phyloP scores from a whole-genome alignment of 2,888 invertebrate genomes.

The Dasypolia templi region DNA sequence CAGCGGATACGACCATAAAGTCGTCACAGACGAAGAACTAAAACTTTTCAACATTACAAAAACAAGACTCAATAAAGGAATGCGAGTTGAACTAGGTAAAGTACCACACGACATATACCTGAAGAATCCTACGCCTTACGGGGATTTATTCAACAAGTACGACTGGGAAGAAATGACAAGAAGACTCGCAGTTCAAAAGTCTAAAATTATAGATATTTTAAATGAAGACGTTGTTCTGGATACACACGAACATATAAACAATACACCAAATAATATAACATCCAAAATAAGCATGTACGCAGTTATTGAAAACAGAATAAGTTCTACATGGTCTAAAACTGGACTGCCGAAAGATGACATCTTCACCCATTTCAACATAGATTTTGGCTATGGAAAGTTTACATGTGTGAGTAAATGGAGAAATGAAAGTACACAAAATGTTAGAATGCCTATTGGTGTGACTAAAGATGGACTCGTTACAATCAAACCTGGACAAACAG shows the following conservation, averaged over 20 bases:
- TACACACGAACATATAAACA: constrained; percentile 75
- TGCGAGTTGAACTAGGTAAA: constrained; percentile 77
- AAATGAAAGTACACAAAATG: constrained; percentile 63
- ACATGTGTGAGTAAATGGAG: constrained; percentile 76
- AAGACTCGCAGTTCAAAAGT: constrained; percentile 70
- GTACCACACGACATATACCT: constrained; percentile 78
- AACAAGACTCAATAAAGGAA: constrained; percentile 76
- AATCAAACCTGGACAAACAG: constrained; percentile 72
- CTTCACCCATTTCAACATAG: constrained; percentile 70
- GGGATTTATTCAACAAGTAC: constrained; percentile 74
- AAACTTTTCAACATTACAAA: constrained; percentile 78
- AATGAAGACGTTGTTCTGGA: constrained; percentile 72
- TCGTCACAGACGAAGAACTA: constrained; percentile 76
- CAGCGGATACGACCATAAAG: constrained; percentile 73
- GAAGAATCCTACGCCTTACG: constrained; percentile 80
- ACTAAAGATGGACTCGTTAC: constrained; percentile 65
- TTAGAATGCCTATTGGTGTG: constrained; percentile 69
- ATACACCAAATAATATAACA: constrained; percentile 69
- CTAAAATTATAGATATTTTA: constrained; percentile 73
- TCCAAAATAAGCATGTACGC: constrained; percentile 65
- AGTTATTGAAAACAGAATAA: constrained; percentile 72
- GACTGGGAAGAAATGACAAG: constrained; percentile 79
- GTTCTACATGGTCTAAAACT: constrained; percentile 73
- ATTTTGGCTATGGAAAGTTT: constrained; percentile 69
- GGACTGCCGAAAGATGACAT: constrained; percentile 76